These are phyloP conservation scores for Zoanthus sociatus DNA, from an alignment of 92 coral and sea anemone genomes.

Conservation along the genomic window DNA sequence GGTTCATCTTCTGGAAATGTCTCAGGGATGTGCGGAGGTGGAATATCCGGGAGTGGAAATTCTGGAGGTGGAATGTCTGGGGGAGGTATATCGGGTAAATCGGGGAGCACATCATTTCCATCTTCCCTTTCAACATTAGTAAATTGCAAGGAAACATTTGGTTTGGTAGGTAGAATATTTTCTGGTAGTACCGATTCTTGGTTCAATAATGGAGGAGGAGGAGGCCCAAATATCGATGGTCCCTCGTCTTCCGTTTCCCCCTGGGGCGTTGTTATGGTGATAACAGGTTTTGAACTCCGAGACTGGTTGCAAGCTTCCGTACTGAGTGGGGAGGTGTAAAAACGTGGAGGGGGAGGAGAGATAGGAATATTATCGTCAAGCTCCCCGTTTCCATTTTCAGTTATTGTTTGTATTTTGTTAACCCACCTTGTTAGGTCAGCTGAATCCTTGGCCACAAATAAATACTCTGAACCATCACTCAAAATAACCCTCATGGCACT, in stretches of 20 bases:
- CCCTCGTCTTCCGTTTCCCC: slow-evolving; percentile 70
- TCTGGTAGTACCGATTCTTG: slow-evolving; percentile 57
- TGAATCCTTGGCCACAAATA: slow-evolving; percentile 76
- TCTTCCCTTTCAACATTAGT: slow-evolving; percentile 15
- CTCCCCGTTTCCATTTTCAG: slow-evolving; percentile 25
- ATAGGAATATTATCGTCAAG: slow-evolving; percentile 43
- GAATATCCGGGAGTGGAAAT: slow-evolving; percentile 64
- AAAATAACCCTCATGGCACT: slow-evolving; percentile 75
- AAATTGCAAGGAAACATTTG: slow-evolving; percentile 20
- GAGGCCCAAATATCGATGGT: slow-evolving; percentile 54
- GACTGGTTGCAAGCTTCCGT: slow-evolving; percentile 20
- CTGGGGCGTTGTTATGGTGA: slow-evolving; percentile 83
- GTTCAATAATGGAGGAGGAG: slow-evolving; percentile 63
- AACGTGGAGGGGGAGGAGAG: slow-evolving; percentile 68
- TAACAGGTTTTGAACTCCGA: slow-evolving; percentile 55
- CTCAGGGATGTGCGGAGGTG: slow-evolving; percentile 51
- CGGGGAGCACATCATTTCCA: slow-evolving; percentile 18
- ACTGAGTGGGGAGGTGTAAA: slow-evolving; percentile 37
- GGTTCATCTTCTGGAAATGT: slow-evolving; percentile 63
- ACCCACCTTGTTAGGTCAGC: slow-evolving; percentile 78
- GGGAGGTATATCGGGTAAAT: slow-evolving; percentile 57
- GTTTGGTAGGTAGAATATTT: slow-evolving; percentile 40
- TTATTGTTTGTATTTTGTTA: slow-evolving; percentile 52
- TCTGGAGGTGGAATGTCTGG: slow-evolving; percentile 74
- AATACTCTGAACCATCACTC: slow-evolving; percentile 81